Evolutionary conservation across 2,113 vertebrate species (phyloP).

Genomic region (Perognathus longimembris): DNA sequence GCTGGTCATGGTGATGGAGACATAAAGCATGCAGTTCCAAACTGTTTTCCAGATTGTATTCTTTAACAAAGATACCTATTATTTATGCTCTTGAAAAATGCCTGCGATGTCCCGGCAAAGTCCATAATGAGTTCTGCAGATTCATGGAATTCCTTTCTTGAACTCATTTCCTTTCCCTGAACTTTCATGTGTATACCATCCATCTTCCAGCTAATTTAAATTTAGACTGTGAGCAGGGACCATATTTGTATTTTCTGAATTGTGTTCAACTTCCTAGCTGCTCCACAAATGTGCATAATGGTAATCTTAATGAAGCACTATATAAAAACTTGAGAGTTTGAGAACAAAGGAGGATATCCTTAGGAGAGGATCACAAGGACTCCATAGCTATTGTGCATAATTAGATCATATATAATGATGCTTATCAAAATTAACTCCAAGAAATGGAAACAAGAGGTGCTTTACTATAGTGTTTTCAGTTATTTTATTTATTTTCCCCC

Average conservation of each 20-base stretch:
- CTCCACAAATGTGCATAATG: constrained; percentile 25
- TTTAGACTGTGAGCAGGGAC: constrained; percentile 41
- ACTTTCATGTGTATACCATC: constrained; percentile 51
- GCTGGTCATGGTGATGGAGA: constrained; percentile 41
- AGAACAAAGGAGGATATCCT: too few relatives aligned
- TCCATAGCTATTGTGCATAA: too few relatives aligned
- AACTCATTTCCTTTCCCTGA: constrained; percentile 75
- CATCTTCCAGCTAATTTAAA: constrained; percentile 64
- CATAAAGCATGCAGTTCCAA: constrained; percentile 48
- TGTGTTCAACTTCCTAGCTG: neutral
- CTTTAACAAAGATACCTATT: constrained; percentile 72
- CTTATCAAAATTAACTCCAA: too few relatives aligned
- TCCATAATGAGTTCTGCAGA: constrained; percentile 78
- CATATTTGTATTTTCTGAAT: constrained; percentile 49
- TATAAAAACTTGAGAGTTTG: neutral
- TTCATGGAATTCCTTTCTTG: constrained; percentile 72
- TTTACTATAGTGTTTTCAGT: too few relatives aligned
- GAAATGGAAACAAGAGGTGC: too few relatives aligned
- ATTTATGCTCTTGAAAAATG: constrained; percentile 68
- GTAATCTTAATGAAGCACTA: constrained; percentile 39
- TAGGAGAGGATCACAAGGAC: too few relatives aligned
- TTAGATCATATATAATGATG: too few relatives aligned
- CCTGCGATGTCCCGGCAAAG: constrained; percentile 25
- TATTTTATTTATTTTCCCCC: too few relatives aligned
- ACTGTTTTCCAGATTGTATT: constrained; percentile 71